These are phyloP conservation scores for Monomorium pharaonis DNA, from an alignment of 1,140 invertebrate genomes.

Conservation along the genomic window DNA sequence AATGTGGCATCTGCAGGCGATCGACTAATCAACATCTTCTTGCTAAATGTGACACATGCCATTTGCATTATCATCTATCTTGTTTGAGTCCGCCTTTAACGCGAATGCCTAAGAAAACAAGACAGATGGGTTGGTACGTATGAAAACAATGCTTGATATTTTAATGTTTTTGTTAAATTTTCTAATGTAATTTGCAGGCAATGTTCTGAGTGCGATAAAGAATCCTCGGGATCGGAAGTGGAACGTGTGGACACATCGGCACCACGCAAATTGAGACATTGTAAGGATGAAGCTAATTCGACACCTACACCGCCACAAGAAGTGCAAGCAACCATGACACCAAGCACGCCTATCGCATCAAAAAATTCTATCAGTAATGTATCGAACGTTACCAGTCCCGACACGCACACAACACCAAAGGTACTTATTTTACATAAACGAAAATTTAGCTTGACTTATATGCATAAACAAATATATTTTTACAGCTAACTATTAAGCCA, in stretches of 20 bases:
- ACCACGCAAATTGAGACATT: constrained; percentile 90
- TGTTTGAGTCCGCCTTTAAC: constrained; percentile 97
- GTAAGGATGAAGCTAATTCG: constrained; percentile 86
- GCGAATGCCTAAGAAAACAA: constrained; percentile 97
- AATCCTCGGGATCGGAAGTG: constrained; percentile 90
- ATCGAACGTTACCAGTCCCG: constrained; percentile 67
- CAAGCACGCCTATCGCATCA: constrained; percentile 76
- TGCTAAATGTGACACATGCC: constrained; percentile 97
- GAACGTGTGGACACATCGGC: constrained; percentile 91
- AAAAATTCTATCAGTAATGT: constrained; percentile 68
- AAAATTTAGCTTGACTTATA: neutral
- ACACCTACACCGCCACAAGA: constrained; percentile 77
- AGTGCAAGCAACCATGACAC: constrained; percentile 75
- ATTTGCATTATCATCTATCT: constrained; percentile 95
- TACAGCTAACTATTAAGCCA: constrained; percentile 82
- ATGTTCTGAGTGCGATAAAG: constrained; percentile 95
- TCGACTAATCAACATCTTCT: constrained; percentile 94
- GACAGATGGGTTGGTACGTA: constrained; percentile 95
- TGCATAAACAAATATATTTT: constrained; percentile 21
- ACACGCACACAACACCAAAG: constrained; percentile 79
- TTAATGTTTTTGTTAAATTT: neutral
- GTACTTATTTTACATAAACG: constrained; percentile 64
- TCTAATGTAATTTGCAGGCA: constrained; percentile 86
- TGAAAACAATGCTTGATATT: neutral
- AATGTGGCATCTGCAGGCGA: constrained; percentile 94